A percentile compares a stretch with the other conserved stretches of the same genome.
These are phyloP conservation scores for Perca schrenkii DNA, from an alignment of 2,113 vertebrate genomes.

Conservation along the genomic window DNA sequence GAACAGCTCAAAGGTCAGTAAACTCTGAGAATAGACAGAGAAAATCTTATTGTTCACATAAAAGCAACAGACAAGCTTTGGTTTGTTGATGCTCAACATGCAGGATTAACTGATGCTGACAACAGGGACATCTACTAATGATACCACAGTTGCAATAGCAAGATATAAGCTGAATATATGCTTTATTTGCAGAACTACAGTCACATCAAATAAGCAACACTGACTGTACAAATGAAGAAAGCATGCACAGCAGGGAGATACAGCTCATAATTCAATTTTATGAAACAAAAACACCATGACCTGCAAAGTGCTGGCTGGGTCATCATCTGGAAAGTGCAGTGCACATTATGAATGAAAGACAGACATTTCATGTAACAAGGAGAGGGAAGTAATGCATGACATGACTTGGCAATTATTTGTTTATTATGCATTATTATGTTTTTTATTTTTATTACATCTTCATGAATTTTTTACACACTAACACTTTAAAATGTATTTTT, in stretches of 20 bases:
- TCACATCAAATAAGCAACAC: background rate
- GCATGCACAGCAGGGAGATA: background rate
- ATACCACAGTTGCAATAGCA: background rate
- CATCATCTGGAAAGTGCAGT: background rate
- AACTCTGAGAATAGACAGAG: slow-evolving; percentile 84
- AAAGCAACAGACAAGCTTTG: background rate
- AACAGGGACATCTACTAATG: background rate
- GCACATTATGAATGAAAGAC: background rate
- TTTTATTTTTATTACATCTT: too few species aligned
- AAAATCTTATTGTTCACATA: slow-evolving; percentile 8
- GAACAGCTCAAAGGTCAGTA: slow-evolving; percentile 95
- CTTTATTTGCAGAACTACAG: background rate
- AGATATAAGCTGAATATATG: background rate
- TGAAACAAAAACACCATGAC: background rate
- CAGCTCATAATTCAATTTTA: background rate
- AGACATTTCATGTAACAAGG: background rate
- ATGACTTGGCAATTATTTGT: too few species aligned
- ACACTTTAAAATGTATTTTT: too few species aligned
- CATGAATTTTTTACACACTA: too few species aligned
- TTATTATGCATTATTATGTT: too few species aligned
- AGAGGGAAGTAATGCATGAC: background rate
- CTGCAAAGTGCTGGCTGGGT: background rate
- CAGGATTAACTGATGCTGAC: background rate
- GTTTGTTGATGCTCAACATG: background rate
- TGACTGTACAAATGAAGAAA: background rate